A percentile compares a stretch with the other conserved stretches of the same genome.
These are phyloP conservation scores for Dicentrarchus labrax DNA, from an alignment of 2,113 vertebrate species.

Conservation along the genomic window DNA sequence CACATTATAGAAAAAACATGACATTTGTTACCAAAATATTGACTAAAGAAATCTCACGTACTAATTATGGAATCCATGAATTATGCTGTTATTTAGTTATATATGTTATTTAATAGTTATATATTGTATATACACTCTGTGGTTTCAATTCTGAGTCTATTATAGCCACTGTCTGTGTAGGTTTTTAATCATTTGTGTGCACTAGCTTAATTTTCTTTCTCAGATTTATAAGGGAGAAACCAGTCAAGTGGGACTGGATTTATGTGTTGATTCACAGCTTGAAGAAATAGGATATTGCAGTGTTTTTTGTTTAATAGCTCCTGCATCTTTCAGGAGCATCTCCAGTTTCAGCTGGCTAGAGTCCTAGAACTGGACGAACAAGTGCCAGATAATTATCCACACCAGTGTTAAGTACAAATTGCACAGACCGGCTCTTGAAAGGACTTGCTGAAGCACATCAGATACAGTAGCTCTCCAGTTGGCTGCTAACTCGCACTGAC, in stretches of 20 bases:
- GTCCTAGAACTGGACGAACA: conserved; percentile 74
- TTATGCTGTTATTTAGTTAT: neutral
- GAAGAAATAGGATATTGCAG: conserved; percentile 69
- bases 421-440: conserved; percentile 71
- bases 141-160: neutral
- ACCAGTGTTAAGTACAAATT: conserved; percentile 86
- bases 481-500: conserved; percentile 16
- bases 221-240: conserved; percentile 17
- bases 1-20: neutral
- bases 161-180: neutral
- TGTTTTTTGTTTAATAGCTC: conserved; percentile 84
- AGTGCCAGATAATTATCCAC: conserved; percentile 80
- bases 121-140: neutral
- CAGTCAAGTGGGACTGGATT: conserved; percentile 18
- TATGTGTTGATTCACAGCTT: conserved; percentile 74
- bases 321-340: conserved; percentile 83
- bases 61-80: neutral
- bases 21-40: neutral
- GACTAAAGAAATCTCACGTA: neutral
- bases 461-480: conserved; percentile 46
- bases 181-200: neutral
- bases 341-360: conserved; percentile 81
- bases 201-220: neutral
- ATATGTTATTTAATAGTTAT: neutral
- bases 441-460: conserved; percentile 74